Evolutionary conservation across 2,888 invertebrate species (phyloP), one percentile per base, ranked within the genome.

Genomic region (Argyra leucocephala): DNA sequence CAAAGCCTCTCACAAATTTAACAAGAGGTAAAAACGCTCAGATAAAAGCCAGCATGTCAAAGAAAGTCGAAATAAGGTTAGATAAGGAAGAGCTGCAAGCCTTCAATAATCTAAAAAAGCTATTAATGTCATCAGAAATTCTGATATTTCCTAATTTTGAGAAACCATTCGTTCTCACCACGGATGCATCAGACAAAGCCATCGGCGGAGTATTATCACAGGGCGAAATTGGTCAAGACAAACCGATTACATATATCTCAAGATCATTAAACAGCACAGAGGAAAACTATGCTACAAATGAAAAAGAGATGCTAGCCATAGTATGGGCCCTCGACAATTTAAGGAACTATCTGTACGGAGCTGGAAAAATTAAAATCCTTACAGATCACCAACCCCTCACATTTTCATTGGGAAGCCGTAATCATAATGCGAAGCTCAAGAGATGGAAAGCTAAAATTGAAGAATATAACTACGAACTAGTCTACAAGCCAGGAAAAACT

Each of bases 1-100:
- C 61, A 22, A 67, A 65, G 31, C 31, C 57, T 5, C 62, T 65
- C 2, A 62, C n/a, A 31, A 48, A 67, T 64, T 21, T 23, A 64
- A 18, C 65, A 65, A 58, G 37, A 67, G 10, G 57, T 64, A 31
- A 67, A 67, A 24, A 61, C 31, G 12, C 63, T 67, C 36, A 37
- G 64, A 22, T 67, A 65, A 22, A 63, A 66, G 18, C 61, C 63
- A 18, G 9, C 31, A 10, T 1, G 37, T 48, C 63, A 57, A 57
- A 57, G 12, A 59, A 59, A 59, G 15, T 59, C 2, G 7, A 59
- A 59, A 59, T 59, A 12, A 22, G 9, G 10, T 15, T 59, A 10
- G 22, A 59, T 5, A 5, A 59, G 3, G 22, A 59, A 22, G 59
- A 59, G 22, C 2, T 59, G 2, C 22, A 60, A 21, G 4, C 48